Base-by-base conservation (phyloP, 2,113 vertebrate genomes). In the Sebastes schlegelii region DNA sequence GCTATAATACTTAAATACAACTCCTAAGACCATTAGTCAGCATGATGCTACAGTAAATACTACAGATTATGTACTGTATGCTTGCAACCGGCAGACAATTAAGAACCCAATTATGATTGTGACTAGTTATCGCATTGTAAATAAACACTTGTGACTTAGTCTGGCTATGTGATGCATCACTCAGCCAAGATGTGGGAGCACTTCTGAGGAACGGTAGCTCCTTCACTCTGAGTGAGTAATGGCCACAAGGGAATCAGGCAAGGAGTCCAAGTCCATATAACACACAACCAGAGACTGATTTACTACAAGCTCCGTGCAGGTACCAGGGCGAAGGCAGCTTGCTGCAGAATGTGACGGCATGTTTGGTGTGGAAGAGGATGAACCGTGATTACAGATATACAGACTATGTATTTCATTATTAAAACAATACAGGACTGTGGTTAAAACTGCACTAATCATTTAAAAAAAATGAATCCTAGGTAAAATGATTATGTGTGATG, bases 211-310 rank as follows among this genome's bases (percentile, higher is more conserved):
- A 79, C 67, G 74, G 78, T 58, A 62, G 55, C 62, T 73, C 75
- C 68, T 79, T 82, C 76, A 60, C 67, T 77, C 67, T 57, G 60
- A 69, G 67, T 83, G 76, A 81, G 43, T 85, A 83, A 89, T 77
- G 60, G 82, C 81, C 82, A 76, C 17, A 8, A 74, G 21, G 72
- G 52, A 68, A 77, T 78, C 63, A 62, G 72, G 54, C 72, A 64
- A 68, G 12, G n/a, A 71, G 70, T 77, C 72, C 48, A 43, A 65
- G 82, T 84, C 76, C 63, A 79, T 79, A 83, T 63, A 85, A 74
- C 76, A 86, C 76, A 79, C 23, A 58, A 72, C 40, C 60, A 69
- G 55, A 55, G 58, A 48, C 19, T 77, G 77, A 88, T 88, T 85
- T 79, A 88, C 57, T 10, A 58, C 69, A 17, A 9, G 63, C 69